Evolutionary conservation across 2,888 invertebrate genomes (phyloP), one percentile per base, ranked within the genome.

Genomic region (Drosophila meridionalis): DNA sequence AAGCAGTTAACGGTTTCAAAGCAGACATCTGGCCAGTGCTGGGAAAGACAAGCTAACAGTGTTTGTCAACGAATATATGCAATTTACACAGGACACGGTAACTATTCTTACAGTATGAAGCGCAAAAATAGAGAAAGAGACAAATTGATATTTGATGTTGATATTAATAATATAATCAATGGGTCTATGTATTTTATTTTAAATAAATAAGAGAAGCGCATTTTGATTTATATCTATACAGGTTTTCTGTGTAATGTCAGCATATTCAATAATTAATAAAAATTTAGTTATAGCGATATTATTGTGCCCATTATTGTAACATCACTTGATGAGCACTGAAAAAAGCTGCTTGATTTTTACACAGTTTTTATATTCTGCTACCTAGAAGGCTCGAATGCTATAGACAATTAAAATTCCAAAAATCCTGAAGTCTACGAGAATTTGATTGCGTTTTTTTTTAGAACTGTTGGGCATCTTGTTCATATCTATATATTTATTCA

Each of bases 1-100:
- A 42, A 55, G 34, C 42, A 14, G 11, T 30, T 69, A 73, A 69
- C 69, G 62, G 73, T 52, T 40, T n/a, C 12, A 14, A 26, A 14
- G 32, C 40, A 34, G 42, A 26, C 40, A 28, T 30, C 11, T 26
- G 5, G 14, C 3, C 32, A 69, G 70, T 71, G 70, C n/a, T 71
- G 52, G 4, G 9, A 45, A 70, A 36, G 3, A 14, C 2, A 5
- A 0, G 32, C 1, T 5, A 26, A 0, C 42, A 48, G 6, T 38
- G 42, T 30, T 3, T 66, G 40, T 9, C 9, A 9, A 53, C 12
- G 8, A 26, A 14, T 7, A n/a, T 20, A 42, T 42, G 56, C 30
- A 6, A 20, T 56, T 42, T n/a, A 55, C 38, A 9, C n/a, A n/a
- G 6, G 7, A 42, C 11, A 30, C 9, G 20, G 20, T 20, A 20